Percentiles rank a stretch among this genome's conserved stretches.
Conservation (phyloP, 2,797 vertebrate species). For the Scolopax rusticola region DNA sequence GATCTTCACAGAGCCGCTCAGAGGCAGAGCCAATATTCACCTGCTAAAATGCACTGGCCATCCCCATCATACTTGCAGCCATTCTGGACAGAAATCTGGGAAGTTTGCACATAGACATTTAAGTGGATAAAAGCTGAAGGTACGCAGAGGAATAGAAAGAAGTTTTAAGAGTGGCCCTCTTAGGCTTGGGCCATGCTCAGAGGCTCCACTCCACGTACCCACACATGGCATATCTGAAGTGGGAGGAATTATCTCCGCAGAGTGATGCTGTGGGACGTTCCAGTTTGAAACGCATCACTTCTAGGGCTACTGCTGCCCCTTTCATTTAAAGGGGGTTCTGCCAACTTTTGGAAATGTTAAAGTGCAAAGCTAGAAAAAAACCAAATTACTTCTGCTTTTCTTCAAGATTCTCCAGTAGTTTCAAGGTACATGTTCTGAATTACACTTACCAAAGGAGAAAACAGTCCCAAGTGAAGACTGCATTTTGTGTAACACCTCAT, state of each 20-base stretch:
- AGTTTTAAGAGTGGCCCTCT: not conserved
- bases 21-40: not conserved
- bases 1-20: not conserved
- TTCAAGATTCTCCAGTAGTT: not conserved
- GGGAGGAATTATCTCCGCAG: too few relatives aligned
- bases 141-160: not conserved
- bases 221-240: not conserved
- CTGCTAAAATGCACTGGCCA: not conserved
- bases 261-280: not conserved
- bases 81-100: not conserved
- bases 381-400: not conserved
- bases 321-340: not conserved
- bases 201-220: not conserved
- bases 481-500: conserved; percentile 19
- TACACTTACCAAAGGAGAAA: not conserved
- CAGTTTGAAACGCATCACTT: not conserved
- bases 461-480: not conserved
- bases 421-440: not conserved
- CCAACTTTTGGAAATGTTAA: not conserved
- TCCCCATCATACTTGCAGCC: not conserved
- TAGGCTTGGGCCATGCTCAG: not conserved
- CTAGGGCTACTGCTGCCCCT: not conserved
- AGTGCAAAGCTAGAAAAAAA: not conserved
- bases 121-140: not conserved
- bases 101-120: not conserved